Percentiles rank a stretch among this genome's conserved stretches.
phyloP scores from a whole-genome alignment of 2,797 vertebrate species.

The Typhlichthys subterraneus region DNA sequence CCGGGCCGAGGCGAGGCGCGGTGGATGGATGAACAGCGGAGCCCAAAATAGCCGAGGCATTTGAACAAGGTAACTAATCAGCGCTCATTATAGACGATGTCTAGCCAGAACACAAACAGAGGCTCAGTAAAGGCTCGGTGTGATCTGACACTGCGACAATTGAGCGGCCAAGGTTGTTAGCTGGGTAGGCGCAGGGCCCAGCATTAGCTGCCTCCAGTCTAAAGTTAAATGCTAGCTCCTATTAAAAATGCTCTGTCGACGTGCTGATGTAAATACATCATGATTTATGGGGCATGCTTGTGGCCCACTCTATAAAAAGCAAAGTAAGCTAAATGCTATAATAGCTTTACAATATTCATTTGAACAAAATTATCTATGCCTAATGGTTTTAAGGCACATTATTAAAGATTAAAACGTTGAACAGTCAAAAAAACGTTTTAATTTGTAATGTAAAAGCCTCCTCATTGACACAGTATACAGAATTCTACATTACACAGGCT shows the following conservation, averaged over 20 bases:
- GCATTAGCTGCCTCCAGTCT: slow-evolving; percentile 26
- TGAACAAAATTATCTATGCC: background rate
- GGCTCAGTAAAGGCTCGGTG: slow-evolving; percentile 63
- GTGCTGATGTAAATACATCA: background rate
- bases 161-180: slow-evolving; percentile 46
- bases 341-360: background rate
- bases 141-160: slow-evolving; percentile 64
- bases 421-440: no score
- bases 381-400: no score
- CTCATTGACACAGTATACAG: no score
- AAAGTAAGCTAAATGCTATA: slow-evolving; percentile 1
- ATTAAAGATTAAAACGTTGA: background rate
- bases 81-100: slow-evolving; percentile 78
- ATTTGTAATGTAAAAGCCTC: no score
- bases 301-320: slow-evolving; percentile 6
- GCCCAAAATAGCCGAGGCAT: slow-evolving; percentile 74
- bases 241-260: slow-evolving; percentile 31
- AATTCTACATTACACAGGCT: background rate
- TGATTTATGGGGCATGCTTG: slow-evolving; percentile 23
- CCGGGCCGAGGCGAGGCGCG: slow-evolving; percentile 14
- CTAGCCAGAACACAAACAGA: slow-evolving; percentile 81
- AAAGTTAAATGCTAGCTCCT: slow-evolving; percentile 19
- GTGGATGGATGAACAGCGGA: slow-evolving; percentile 34
- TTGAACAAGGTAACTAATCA: slow-evolving; percentile 79
- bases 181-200: slow-evolving; percentile 14